Evolutionary conservation across 2,797 vertebrate genomes (phyloP).

Genomic region (Sarcophilus harrisii): DNA sequence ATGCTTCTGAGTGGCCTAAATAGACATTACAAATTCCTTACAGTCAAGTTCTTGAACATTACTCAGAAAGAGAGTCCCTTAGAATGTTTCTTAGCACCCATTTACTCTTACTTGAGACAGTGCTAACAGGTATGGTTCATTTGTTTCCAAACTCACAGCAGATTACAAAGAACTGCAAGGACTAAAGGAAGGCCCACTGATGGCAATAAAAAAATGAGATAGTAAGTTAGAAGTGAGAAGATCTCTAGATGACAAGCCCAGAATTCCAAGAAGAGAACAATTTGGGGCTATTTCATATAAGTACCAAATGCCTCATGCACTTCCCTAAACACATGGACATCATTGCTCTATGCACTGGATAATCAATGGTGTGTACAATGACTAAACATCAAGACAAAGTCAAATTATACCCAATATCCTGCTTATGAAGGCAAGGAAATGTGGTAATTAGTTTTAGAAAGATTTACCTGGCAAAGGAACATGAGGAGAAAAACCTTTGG

Average conservation of each 20-base stretch:
- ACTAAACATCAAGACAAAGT: neutral
- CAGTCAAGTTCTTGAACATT: conserved; percentile 12
- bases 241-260: neutral
- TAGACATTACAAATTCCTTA: conserved; percentile 28
- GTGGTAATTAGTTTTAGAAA: neutral
- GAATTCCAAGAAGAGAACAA: neutral
- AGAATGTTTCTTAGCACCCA: neutral
- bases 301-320: neutral
- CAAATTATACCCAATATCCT: neutral
- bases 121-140: neutral
- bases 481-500: neutral
- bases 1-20: conserved; percentile 7
- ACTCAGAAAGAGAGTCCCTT: neutral
- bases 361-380: neutral
- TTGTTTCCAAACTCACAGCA: neutral
- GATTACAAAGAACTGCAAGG: neutral
- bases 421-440: conserved; percentile 5
- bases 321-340: neutral
- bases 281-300: neutral
- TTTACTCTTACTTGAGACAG: neutral
- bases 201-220: neutral
- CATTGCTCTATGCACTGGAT: neutral
- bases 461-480: conserved; percentile 30
- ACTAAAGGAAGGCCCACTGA: neutral
- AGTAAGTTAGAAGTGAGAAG: neutral